phyloP scores from a whole-genome alignment of 2,113 vertebrate species.

The Coptodon rendalli region DNA sequence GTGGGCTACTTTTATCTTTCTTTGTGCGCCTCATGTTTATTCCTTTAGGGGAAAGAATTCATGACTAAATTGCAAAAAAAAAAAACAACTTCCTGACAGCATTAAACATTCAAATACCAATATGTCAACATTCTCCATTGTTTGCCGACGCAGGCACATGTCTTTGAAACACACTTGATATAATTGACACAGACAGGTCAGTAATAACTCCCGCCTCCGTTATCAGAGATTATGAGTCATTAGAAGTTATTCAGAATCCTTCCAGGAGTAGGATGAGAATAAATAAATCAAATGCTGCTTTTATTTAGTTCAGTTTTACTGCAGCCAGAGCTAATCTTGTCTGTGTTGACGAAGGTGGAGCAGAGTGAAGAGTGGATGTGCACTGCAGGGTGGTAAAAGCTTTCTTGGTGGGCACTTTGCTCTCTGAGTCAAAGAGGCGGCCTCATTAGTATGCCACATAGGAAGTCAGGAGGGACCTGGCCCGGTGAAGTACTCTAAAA shows the following conservation, averaged over 20 bases:
- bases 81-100: background rate
- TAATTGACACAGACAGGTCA: background rate
- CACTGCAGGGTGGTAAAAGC: constrained; percentile 48
- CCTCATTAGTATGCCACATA: constrained; percentile 52
- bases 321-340: background rate
- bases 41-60: background rate
- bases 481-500: constrained; percentile 38
- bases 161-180: background rate
- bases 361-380: constrained; percentile 25
- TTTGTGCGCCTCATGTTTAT: background rate
- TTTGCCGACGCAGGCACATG: background rate
- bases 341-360: background rate
- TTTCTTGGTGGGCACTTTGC: constrained; percentile 38
- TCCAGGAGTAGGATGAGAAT: background rate
- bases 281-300: background rate
- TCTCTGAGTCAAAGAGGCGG: background rate
- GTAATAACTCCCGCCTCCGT: background rate
- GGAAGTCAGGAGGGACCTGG: constrained; percentile 20
- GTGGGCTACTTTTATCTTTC: background rate
- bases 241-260: background rate
- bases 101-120: background rate
- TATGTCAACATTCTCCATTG: background rate
- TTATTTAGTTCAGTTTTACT: background rate
- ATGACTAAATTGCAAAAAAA: background rate
- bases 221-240: background rate